Conservation (phyloP, 2,797 vertebrate genomes). For the Rhynchotus rufescens region DNA sequence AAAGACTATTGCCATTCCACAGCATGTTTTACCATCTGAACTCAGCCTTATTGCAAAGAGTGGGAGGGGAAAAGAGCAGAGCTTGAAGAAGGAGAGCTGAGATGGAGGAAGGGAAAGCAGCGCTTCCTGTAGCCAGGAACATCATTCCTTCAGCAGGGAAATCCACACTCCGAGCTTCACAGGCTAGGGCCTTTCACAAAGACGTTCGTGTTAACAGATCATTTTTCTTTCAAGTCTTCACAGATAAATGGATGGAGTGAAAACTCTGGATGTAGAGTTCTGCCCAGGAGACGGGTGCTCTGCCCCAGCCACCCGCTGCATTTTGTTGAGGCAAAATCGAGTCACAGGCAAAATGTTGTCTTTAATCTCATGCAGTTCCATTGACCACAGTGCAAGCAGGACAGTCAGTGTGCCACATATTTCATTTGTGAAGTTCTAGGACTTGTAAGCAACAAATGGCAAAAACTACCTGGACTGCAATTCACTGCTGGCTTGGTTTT, state of each 20-base stretch:
- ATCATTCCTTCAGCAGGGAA: rapidly evolving
- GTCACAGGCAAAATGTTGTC: neutral
- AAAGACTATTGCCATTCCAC: neutral
- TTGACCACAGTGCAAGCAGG: neutral
- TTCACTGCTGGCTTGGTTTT: neutral
- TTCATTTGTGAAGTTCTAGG: neutral
- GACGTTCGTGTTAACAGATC: rapidly evolving
- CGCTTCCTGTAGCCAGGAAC: neutral
- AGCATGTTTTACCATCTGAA: neutral
- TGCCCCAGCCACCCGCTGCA: neutral
- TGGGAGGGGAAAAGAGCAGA: neutral
- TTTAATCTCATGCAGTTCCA: neutral
- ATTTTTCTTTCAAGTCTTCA: neutral
- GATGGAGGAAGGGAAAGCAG: neutral
- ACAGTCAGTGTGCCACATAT: rapidly evolving
- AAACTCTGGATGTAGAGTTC: neutral
- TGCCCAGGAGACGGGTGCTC: neutral
- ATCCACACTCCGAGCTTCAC: neutral
- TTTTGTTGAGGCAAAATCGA: neutral
- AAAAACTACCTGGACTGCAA: neutral
- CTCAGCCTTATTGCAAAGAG: neutral
- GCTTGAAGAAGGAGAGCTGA: neutral
- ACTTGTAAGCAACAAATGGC: neutral
- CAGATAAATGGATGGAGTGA: neutral
- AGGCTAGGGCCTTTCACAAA: rapidly evolving